phyloP scores from a whole-genome alignment of 2,888 invertebrate genomes.

The Lamproptera curius region DNA sequence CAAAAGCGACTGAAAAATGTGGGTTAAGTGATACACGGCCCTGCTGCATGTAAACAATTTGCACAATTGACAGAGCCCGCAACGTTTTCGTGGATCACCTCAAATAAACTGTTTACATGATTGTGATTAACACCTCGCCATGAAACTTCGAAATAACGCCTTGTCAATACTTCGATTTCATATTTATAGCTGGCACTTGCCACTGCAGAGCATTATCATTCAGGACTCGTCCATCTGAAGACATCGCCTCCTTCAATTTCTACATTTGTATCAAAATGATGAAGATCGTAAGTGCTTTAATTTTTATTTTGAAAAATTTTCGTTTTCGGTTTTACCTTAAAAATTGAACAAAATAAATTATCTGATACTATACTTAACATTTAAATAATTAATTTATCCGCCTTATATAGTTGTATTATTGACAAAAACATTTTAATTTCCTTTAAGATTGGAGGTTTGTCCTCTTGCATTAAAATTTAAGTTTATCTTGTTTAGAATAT shows the following conservation, averaged over 20 bases:
- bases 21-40: conserved; percentile 46
- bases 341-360: too few relatives aligned
- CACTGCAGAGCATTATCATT: conserved; percentile 54
- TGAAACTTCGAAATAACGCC: conserved; percentile 63
- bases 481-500: too few relatives aligned
- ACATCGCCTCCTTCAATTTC: conserved; percentile 38
- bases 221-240: conserved; percentile 49
- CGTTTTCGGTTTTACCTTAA: too few relatives aligned
- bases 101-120: conserved; percentile 71
- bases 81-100: conserved; percentile 67
- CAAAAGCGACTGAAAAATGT: conserved; percentile 31
- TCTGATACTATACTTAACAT: too few relatives aligned
- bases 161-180: conserved; percentile 60
- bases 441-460: too few relatives aligned
- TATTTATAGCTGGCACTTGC: conserved; percentile 64
- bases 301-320: too few relatives aligned
- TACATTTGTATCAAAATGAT: conserved; percentile 48
- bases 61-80: conserved; percentile 69
- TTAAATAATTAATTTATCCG: too few relatives aligned
- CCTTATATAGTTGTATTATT: too few relatives aligned
- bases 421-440: too few relatives aligned
- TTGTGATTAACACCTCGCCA: conserved; percentile 72
- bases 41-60: conserved; percentile 53
- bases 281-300: conserved; percentile 59
- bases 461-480: too few relatives aligned